Conservation (phyloP, 2,888 invertebrate genomes). For the Hetaerina titia region DNA sequence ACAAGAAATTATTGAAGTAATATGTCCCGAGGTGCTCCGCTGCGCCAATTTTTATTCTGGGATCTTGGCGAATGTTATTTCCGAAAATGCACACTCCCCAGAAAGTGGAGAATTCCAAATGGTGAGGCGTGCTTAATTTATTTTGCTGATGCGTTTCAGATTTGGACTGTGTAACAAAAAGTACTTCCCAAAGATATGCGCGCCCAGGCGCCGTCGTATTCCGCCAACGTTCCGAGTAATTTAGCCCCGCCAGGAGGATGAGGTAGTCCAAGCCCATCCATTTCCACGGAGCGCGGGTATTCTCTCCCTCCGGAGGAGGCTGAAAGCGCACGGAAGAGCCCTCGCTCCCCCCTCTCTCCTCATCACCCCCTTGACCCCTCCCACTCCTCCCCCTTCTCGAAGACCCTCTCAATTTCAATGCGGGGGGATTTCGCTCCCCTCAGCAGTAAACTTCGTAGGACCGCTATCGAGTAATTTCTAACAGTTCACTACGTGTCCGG, state of each 20-base stretch:
- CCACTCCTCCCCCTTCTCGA: too few relatives aligned
- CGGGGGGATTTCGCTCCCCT: not conserved
- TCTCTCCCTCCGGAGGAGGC: not conserved
- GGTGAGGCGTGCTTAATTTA: not conserved
- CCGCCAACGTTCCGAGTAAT: not conserved
- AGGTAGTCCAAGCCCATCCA: not conserved
- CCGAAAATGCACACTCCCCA: not conserved
- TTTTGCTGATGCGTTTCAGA: slow-evolving; percentile 32
- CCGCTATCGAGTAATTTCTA: not conserved
- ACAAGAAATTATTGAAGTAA: not conserved
- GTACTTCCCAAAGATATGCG: not conserved
- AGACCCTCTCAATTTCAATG: too few relatives aligned
- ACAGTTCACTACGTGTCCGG: not conserved
- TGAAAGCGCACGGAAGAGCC: not conserved
- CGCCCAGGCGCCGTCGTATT: not conserved
- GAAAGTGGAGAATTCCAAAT: not conserved
- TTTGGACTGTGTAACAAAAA: not conserved
- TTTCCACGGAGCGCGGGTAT: not conserved
- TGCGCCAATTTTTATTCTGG: not conserved
- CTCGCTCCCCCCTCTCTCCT: not conserved
- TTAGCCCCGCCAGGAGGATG: not conserved
- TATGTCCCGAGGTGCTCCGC: not conserved
- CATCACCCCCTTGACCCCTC: not conserved
- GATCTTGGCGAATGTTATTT: not conserved
- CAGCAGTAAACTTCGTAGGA: not conserved